phyloP scores from a whole-genome alignment of 2,797 vertebrate genomes.

The Clarias laeviceps region DNA sequence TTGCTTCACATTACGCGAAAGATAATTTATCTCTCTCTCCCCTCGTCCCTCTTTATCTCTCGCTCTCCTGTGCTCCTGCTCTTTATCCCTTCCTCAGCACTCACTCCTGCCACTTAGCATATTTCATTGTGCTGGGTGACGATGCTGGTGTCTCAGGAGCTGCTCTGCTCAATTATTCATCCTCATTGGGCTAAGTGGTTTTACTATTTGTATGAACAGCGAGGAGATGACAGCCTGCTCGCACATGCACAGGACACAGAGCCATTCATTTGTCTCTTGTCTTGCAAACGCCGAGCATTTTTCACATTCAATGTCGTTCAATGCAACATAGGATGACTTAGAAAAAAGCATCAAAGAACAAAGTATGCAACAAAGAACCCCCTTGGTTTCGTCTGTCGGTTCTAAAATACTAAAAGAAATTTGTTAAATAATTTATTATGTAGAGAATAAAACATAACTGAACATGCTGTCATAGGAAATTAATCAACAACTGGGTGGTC shows the following conservation, averaged over 20 bases:
- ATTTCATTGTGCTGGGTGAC: slow-evolving; percentile 79
- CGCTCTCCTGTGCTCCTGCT: slow-evolving; percentile 12
- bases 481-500: background rate
- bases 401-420: background rate
- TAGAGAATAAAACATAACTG: slow-evolving; percentile 4
- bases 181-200: slow-evolving; percentile 80
- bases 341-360: background rate
- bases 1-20: slow-evolving; percentile 79
- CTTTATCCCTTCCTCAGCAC: slow-evolving; percentile 40
- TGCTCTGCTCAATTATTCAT: slow-evolving; percentile 86
- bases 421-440: background rate
- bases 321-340: background rate
- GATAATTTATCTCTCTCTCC: slow-evolving; percentile 79
- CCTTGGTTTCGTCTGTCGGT: background rate
- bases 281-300: background rate
- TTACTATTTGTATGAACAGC: slow-evolving; percentile 75
- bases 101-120: slow-evolving; percentile 81
- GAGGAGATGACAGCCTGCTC: slow-evolving; percentile 68
- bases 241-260: slow-evolving; percentile 47
- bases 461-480: background rate
- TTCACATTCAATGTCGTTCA: background rate
- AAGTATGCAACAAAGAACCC: background rate
- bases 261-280: slow-evolving; percentile 4
- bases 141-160: slow-evolving; percentile 73
- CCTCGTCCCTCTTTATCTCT: slow-evolving; percentile 34